Base-by-base conservation (phyloP, 2,888 invertebrate genomes). In the Brachypalpus laphriformis region DNA sequence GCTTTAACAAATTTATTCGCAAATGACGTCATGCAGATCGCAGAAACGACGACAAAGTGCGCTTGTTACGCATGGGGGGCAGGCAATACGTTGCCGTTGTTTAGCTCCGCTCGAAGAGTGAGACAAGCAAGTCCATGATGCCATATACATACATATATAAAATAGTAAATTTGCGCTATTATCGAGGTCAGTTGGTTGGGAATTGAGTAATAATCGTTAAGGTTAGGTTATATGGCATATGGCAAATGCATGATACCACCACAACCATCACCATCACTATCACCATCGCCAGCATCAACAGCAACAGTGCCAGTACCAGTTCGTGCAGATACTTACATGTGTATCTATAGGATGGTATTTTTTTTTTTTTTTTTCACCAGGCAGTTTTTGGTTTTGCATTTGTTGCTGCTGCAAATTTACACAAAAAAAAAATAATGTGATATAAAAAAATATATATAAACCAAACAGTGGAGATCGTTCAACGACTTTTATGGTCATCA, bases 401-500 rank as follows among this genome's bases (percentile, higher is more conserved):
- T 75, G 42, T 66, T 57, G 34, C 37, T 75, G 40, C 71, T 85
- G 81, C 80, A 71, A 74, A 78, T 83, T 68, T 34, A 49, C 31
- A 57, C 16, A 42, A 76, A 16, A 68, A 56, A 34, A 66, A 57
- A 66, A 22, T 49, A 37, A 16, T 70, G 51, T 51, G 25, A 47
- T 68, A 59, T 22, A 51, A 45, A 45, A 51, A 51, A 59, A 78
- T 61, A 47, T 45, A 57, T 16, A 57, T 56, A 57, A 57, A 37
- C 56, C 28, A 82, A 83, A 74, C 70, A 16, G 37, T 61, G 71
- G 85, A 81, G 85, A 85, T 80, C 86, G 86, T 86, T 86, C 86
- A 86, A 86, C 86, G 86, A 86, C 86, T 86, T 86, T 76, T 86
- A 86, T 86, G 82, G 86, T 86, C 86, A 86, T 86, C 82, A 86